Percentiles rank a stretch among this genome's conserved stretches.
Evolutionary conservation across 2,888 invertebrate species (phyloP).

Genomic region (Orthosia cruda): DNA sequence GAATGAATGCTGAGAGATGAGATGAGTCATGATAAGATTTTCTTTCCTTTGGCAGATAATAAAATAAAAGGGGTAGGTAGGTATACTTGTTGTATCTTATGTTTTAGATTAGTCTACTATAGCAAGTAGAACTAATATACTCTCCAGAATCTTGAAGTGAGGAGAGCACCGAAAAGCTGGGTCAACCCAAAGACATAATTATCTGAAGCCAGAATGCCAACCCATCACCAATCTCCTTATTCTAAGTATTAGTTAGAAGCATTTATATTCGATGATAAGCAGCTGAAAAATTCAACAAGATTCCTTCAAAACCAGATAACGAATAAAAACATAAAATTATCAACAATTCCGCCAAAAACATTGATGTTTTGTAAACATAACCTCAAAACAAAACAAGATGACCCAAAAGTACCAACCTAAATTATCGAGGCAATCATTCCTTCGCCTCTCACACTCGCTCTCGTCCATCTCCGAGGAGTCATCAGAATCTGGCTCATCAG

Average conservation of each 20-base stretch:
- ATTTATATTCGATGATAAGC: neutral
- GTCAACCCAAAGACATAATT: neutral
- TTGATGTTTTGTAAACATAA: conserved; percentile 90
- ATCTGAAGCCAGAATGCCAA: conserved; percentile 15
- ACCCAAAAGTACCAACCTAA: conserved; percentile 88
- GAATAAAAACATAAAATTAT: conserved; percentile 43
- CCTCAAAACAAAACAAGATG: conserved; percentile 76
- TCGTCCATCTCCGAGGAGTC: conserved; percentile 98
- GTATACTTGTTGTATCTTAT: neutral
- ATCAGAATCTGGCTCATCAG: conserved; percentile 96
- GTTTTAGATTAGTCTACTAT: neutral
- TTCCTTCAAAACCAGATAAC: conserved; percentile 1
- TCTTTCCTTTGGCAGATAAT: neutral
- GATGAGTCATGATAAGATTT: neutral
- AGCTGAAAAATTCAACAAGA: conserved; percentile 4
- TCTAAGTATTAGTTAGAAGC: neutral
- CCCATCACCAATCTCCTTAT: conserved; percentile 18
- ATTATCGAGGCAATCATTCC: conserved; percentile 96
- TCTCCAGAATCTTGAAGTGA: neutral
- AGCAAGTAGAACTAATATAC: no score
- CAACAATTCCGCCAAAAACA: conserved; percentile 56
- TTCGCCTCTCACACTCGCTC: conserved; percentile 96
- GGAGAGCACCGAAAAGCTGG: neutral
- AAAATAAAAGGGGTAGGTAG: neutral
- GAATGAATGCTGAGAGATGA: neutral